Evolutionary conservation across 2,113 vertebrate genomes (phyloP).

Genomic region (Pavo muticus): DNA sequence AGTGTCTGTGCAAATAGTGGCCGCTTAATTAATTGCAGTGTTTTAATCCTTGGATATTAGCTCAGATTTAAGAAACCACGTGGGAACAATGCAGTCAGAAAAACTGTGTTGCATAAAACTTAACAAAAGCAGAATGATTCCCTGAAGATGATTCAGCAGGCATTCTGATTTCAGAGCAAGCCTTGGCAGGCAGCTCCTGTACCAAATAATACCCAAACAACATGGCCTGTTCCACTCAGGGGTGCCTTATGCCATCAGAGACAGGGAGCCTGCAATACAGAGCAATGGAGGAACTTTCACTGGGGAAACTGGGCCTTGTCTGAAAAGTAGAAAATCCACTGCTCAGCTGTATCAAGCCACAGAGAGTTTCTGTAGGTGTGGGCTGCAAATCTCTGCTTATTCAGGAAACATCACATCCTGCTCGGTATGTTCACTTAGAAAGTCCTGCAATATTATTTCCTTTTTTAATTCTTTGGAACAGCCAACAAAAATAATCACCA

Average conservation of each 20-base stretch:
- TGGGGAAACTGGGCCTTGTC: not conserved
- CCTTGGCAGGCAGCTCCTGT: not conserved
- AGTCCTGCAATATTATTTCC: conserved; percentile 52
- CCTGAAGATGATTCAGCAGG: not conserved
- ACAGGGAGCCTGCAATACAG: not conserved
- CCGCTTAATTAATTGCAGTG: not conserved
- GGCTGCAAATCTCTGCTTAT: not conserved
- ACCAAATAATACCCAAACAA: not conserved
- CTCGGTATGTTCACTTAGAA: conserved; percentile 4
- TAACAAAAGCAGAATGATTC: not conserved
- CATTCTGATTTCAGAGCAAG: not conserved
- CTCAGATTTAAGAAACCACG: not conserved
- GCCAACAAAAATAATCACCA: not conserved
- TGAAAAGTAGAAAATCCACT: not conserved
- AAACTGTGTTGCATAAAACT: not conserved
- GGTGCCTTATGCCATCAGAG: not conserved
- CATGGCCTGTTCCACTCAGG: not conserved
- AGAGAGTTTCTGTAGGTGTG: not conserved
- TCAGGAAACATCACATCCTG: conserved; percentile 33
- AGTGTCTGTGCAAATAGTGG: not conserved
- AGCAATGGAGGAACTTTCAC: not conserved
- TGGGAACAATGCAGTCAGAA: not conserved
- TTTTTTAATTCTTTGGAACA: not conserved
- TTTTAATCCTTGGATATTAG: conserved; percentile 18
- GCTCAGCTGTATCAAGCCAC: not conserved